Evolutionary conservation across 2,797 vertebrate species (phyloP), one percentile per base, ranked within the genome.

Genomic region (Champsocephalus gunnari): DNA sequence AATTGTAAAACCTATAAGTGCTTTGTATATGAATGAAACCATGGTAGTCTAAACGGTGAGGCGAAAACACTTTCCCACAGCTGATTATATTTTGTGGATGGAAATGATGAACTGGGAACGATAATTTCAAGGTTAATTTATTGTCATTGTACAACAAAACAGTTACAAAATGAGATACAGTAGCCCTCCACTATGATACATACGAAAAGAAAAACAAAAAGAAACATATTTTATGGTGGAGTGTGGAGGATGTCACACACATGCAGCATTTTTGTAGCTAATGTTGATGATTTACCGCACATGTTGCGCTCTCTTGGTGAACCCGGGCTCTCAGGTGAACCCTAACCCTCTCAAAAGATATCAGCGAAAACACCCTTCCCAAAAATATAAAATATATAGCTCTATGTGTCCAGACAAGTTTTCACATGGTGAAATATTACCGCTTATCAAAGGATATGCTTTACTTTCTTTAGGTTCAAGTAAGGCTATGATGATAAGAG

Each of bases 61-160:
- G 3, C 12, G 2, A 14, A 32, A 8, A 13, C 5, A 49, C 12
- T 28, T 59, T 57, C 16, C 54, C 64, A 3, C 72, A 67, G 50
- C 43, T 24, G 64, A 41, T 34, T 45, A 48, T 58, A 16, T 73
- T 58, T 73, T 58, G 53, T 44, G 58, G 59, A 59, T 17, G 24
- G 63, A 12, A 12, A 19, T 9, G 10, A 12, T 12, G 44, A 51
- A 5, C 34, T 34, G 5, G 34, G 7, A 9, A 9, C 1, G 54
- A 66, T n/a, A 45, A 19, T 34, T 38, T 38, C 34, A 38, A 38
- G 34, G 34, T 38, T 38, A 0, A 38, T 38, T 38, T 38, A 38
- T 38, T 38, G 34, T 38, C 34, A 38, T 38, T 38, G 7, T 38
- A 38, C 34, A 38, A 38, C 28, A 28, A 28, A 28, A 28, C 28